Evolutionary conservation across 1,140 invertebrate genomes (phyloP), one percentile per base, ranked within the genome.

Genomic region (Trachelipus rathkii): DNA sequence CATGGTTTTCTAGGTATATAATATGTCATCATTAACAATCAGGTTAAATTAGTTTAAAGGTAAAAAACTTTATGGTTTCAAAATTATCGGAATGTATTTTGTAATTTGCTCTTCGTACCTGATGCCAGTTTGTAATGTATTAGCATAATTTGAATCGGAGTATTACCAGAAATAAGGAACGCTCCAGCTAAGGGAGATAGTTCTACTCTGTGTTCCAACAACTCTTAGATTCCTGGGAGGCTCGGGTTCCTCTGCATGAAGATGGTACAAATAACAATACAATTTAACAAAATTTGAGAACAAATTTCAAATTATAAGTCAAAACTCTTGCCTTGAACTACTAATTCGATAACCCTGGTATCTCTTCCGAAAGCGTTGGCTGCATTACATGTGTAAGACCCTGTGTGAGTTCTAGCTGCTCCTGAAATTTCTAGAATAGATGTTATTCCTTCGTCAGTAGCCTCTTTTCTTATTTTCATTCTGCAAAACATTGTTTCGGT

Each of bases 81-180:
- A n/a, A n/a, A n/a, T n/a, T n/a, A n/a, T n/a, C n/a, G n/a, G n/a
- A n/a, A n/a, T n/a, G n/a, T n/a, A n/a, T n/a, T n/a, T n/a, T n/a
- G n/a, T n/a, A n/a, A n/a, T n/a, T n/a, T n/a, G n/a, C n/a, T n/a
- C n/a, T 83, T 33, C 76, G 89, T 90, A 83, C 92, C 93, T 85
- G 94, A 93, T 80, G 92, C 92, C 79, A 92, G 91, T 87, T 96
- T 96, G 85, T 95, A 96, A 85, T 96, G 93, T 83, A 97, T 94
- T 67, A 93, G n/a, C 89, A 84, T 96, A 98, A 84, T 91, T 80
- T 91, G 93, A 77, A 98, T 93, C 0, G 92, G 91, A 11, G 93
- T 95, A 85, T 98, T 97, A 77, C 96, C 96, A 84, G 96, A 92
- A n/a, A 85, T 96, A 98, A 13, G 95, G 95, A 74, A 93, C 91